Conservation (phyloP, 2,113 vertebrate genomes). For the Tachysurus fulvidraco region DNA sequence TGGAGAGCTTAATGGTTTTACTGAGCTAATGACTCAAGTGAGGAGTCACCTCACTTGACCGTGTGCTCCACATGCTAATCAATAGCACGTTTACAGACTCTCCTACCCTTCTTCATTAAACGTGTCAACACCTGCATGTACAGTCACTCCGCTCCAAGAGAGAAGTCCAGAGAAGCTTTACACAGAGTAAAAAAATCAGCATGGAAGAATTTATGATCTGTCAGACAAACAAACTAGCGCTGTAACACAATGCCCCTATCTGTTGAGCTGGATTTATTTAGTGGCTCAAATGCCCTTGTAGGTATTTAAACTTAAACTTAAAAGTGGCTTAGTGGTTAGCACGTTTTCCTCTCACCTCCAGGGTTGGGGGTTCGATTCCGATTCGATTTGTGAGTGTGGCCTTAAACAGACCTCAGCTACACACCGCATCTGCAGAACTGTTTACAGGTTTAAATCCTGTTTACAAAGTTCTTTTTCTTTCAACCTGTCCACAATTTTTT, state of each 20-base stretch:
- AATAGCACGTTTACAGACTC: conserved; percentile 47
- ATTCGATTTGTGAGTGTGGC: no score
- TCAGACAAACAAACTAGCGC: neutral
- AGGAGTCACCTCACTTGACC: conserved; percentile 50
- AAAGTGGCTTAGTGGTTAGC: no score
- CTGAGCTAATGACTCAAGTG: conserved; percentile 52
- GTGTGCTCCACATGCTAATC: conserved; percentile 47
- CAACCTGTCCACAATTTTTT: neutral
- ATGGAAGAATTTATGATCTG: neutral
- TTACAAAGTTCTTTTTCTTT: neutral
- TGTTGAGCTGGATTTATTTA: neutral
- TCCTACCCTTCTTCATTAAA: conserved; percentile 32
- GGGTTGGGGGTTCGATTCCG: no score
- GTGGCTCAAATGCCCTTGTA: neutral
- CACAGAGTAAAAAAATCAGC: neutral
- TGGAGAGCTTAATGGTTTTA: conserved; percentile 47
- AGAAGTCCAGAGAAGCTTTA: neutral
- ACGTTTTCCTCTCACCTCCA: no score
- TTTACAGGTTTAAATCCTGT: neutral
- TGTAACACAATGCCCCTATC: neutral
- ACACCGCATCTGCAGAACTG: neutral
- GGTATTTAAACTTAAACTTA: neutral
- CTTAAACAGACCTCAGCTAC: neutral
- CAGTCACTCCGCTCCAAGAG: neutral
- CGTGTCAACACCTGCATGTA: conserved; percentile 26